phyloP scores from a whole-genome alignment of 2,113 vertebrate species.

The Lanius collurio region DNA sequence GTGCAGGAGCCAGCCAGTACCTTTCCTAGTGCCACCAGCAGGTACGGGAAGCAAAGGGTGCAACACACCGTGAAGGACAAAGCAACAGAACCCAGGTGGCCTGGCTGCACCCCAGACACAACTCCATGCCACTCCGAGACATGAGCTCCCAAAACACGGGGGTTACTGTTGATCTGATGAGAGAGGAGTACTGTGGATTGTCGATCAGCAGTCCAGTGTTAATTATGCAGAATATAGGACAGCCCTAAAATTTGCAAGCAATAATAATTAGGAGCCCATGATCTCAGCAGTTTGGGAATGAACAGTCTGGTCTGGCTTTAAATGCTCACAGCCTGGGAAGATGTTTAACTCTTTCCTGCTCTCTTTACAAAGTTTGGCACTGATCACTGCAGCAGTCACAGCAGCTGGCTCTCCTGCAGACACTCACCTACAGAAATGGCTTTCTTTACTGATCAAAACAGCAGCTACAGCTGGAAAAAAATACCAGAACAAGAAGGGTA shows the following conservation, averaged over 20 bases:
- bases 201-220: background rate
- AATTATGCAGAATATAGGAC: background rate
- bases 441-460: background rate
- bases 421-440: background rate
- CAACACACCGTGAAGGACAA: background rate
- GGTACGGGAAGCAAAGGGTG: background rate
- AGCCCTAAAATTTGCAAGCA: background rate
- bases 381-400: background rate
- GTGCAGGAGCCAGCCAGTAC: background rate
- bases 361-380: background rate
- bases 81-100: background rate
- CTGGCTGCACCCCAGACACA: background rate
- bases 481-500: background rate
- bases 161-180: background rate
- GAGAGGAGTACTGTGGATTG: background rate
- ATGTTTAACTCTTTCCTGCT: constrained; percentile 4
- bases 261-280: background rate
- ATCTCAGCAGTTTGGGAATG: background rate
- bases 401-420: background rate
- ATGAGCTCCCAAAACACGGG: background rate
- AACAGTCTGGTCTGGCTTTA: background rate
- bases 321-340: background rate
- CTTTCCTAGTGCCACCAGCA: background rate
- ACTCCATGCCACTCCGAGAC: background rate
- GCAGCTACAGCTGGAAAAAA: background rate